These are phyloP conservation scores for Apaloderma vittatum DNA, from an alignment of 2,113 vertebrate genomes.

Conservation along the genomic window DNA sequence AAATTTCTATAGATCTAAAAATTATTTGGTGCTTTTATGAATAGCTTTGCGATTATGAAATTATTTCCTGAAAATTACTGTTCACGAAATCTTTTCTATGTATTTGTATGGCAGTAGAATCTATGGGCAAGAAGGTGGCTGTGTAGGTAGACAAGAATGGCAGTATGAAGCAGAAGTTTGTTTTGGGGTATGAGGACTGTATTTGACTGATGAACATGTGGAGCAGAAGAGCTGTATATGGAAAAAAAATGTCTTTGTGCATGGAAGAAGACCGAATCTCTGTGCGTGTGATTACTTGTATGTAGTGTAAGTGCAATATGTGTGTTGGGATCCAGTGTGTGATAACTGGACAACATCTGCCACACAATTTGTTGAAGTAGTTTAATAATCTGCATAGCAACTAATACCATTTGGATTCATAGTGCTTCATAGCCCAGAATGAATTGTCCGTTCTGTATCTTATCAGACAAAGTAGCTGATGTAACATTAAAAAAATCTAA, in stretches of 20 bases:
- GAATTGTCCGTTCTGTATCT: not conserved
- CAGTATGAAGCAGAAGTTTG: not conserved
- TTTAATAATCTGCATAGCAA: not conserved
- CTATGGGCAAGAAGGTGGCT: not conserved
- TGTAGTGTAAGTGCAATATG: not conserved
- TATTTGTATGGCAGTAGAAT: not conserved
- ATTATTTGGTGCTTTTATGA: not conserved
- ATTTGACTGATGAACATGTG: not conserved
- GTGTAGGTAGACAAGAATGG: not conserved
- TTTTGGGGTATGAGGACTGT: not conserved
- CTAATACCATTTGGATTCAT: not conserved
- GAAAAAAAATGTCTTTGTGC: not conserved
- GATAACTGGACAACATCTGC: not conserved
- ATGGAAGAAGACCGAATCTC: not conserved
- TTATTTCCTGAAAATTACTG: not conserved
- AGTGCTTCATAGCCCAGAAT: not conserved
- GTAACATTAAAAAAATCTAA: not conserved
- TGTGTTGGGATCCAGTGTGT: not conserved
- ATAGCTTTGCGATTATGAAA: not conserved
- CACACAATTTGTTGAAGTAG: not conserved
- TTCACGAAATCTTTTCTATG: not conserved
- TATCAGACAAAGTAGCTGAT: not conserved
- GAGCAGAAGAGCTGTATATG: not conserved
- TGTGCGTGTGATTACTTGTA: not conserved
- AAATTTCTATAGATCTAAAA: not conserved